phyloP scores from a whole-genome alignment of 2,888 invertebrate genomes.

The Fissipunctia ypsillon region DNA sequence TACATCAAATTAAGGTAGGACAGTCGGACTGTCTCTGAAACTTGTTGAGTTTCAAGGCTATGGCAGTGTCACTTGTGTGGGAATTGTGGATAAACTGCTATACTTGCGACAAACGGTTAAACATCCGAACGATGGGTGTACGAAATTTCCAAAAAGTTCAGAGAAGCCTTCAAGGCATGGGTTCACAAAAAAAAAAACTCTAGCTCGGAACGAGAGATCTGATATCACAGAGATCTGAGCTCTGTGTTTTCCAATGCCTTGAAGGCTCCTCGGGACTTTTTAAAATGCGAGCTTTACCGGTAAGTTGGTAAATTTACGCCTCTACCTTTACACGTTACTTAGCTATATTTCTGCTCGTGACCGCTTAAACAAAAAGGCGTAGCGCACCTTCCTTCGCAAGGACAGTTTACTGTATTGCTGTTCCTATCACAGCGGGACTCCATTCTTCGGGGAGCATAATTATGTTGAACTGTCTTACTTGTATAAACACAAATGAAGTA shows the following conservation, averaged over 20 bases:
- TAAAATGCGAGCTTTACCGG: too few species aligned
- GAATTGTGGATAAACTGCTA: not conserved
- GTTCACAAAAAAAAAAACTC: not conserved
- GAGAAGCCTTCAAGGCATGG: not conserved
- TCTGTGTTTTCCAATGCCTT: not conserved
- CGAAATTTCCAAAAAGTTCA: not conserved
- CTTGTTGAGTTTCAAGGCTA: not conserved
- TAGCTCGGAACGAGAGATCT: not conserved
- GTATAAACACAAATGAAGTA: not conserved
- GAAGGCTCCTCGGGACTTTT: not conserved
- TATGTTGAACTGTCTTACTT: not conserved
- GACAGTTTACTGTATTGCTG: constrained; percentile 1
- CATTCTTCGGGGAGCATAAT: not conserved
- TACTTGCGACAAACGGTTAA: not conserved
- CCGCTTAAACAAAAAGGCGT: not conserved
- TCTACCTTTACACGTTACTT: not conserved
- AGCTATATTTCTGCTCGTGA: not conserved
- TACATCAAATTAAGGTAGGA: constrained; percentile 11
- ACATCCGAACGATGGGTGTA: not conserved
- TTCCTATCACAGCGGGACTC: constrained; percentile 3
- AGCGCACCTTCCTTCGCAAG: not conserved
- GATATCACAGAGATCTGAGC: not conserved
- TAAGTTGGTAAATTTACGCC: not conserved
- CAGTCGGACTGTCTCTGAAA: constrained; percentile 1
- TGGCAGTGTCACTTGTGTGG: not conserved